Evolutionary conservation across 2,113 vertebrate genomes (phyloP).

Genomic region (Scartelaos histophorus): DNA sequence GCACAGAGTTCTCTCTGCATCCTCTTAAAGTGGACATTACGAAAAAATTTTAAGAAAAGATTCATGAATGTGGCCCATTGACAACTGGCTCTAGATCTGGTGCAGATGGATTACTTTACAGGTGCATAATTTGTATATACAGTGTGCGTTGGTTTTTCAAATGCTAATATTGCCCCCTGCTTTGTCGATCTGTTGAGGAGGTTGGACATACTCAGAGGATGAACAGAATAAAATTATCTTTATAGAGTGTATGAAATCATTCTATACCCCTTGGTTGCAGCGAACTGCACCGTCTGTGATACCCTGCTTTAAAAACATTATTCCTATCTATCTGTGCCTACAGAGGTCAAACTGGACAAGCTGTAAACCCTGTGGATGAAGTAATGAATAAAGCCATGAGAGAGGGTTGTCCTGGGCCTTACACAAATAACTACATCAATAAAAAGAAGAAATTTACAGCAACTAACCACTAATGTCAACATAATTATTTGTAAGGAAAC

Average conservation of each 20-base stretch:
- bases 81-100: no score
- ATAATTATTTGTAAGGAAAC: no score
- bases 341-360: not conserved
- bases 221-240: not conserved
- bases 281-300: no score
- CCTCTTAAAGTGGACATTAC: no score
- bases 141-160: not conserved
- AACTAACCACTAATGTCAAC: no score
- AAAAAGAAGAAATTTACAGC: no score
- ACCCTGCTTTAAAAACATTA: not conserved
- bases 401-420: not conserved
- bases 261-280: not conserved
- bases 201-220: not conserved
- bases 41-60: no score
- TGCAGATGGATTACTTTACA: no score
- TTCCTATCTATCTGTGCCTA: not conserved
- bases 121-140: no score
- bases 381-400: slow-evolving; percentile 5
- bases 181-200: not conserved
- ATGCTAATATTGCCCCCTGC: not conserved
- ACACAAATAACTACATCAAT: no score
- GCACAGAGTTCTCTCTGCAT: no score
- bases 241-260: not conserved
- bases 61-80: no score
- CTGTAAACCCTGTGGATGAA: slow-evolving; percentile 3